Conservation (phyloP, 2,888 invertebrate genomes). For the Sminthurinus aureus region DNA sequence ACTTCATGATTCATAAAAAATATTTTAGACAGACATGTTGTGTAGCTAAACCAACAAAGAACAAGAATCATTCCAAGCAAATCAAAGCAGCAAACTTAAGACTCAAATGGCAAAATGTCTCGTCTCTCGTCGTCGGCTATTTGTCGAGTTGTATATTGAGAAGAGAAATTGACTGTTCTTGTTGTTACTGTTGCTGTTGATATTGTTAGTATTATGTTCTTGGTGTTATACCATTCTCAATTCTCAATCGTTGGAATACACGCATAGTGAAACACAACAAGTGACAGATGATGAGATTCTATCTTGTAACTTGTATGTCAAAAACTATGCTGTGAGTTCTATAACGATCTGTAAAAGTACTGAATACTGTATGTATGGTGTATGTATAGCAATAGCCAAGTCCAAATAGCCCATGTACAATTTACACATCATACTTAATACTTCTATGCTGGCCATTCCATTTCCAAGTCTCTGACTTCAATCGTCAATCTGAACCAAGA, state of each 20-base stretch:
- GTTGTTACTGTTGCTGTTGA: background rate
- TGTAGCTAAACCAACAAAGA: too few relatives aligned
- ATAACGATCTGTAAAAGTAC: background rate
- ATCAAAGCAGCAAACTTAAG: too few relatives aligned
- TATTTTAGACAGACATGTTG: too few relatives aligned
- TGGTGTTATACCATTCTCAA: background rate
- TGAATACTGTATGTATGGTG: conserved; percentile 1
- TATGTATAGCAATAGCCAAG: background rate
- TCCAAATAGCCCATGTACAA: background rate
- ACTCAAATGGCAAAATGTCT: too few relatives aligned
- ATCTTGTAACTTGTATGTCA: background rate
- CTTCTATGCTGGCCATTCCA: too few relatives aligned
- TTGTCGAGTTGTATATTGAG: background rate
- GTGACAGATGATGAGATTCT: conserved; percentile 6
- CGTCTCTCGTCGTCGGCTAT: too few relatives aligned
- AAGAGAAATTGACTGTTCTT: background rate
- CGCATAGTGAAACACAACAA: background rate
- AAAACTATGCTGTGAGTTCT: background rate
- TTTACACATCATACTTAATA: too few relatives aligned
- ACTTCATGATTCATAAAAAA: too few relatives aligned
- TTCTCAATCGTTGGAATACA: background rate
- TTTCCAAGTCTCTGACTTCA: too few relatives aligned
- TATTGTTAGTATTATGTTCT: background rate
- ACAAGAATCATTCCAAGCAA: too few relatives aligned
- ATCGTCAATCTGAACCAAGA: background rate